phyloP scores from a whole-genome alignment of 2,797 vertebrate genomes.

The Enteromius mattozi region DNA sequence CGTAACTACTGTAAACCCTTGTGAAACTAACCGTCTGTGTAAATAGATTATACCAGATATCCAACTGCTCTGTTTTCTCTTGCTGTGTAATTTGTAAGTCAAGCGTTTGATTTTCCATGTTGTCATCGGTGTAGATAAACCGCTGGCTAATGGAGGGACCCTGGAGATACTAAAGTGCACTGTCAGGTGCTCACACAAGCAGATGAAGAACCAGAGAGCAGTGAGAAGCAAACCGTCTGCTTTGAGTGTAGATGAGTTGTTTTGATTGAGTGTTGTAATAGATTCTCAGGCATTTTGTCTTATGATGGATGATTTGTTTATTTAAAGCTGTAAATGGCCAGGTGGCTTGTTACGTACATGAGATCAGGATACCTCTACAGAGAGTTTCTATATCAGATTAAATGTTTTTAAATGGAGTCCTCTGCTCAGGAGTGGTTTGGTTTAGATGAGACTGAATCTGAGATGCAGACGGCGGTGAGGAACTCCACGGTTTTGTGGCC shows the following conservation, averaged over 20 bases:
- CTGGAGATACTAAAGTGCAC: conserved; percentile 35
- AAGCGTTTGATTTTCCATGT: conserved; percentile 61
- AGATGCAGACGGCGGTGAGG: not conserved
- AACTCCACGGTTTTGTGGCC: conserved; percentile 65
- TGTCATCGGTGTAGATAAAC: conserved; percentile 44
- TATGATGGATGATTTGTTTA: not conserved
- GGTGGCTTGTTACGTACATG: not conserved
- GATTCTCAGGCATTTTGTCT: not conserved
- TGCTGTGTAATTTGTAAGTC: conserved; percentile 6
- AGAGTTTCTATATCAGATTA: not conserved
- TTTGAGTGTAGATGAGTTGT: not conserved
- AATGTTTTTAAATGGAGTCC: conserved; percentile 65
- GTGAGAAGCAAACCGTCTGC: not conserved
- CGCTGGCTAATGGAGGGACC: conserved; percentile 23
- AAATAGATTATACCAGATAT: not conserved
- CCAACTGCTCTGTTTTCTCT: not conserved
- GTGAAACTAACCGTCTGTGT: not conserved
- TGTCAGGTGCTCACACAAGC: conserved; percentile 8
- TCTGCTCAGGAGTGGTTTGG: conserved; percentile 53
- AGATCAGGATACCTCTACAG: not conserved
- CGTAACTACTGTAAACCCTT: not conserved
- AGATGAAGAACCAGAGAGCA: not conserved
- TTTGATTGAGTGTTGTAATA: not conserved
- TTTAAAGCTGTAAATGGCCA: not conserved
- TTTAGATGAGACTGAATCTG: conserved; percentile 14